Evolutionary conservation across 2,113 vertebrate species (phyloP).

Genomic region (Brienomyrus brachyistius): DNA sequence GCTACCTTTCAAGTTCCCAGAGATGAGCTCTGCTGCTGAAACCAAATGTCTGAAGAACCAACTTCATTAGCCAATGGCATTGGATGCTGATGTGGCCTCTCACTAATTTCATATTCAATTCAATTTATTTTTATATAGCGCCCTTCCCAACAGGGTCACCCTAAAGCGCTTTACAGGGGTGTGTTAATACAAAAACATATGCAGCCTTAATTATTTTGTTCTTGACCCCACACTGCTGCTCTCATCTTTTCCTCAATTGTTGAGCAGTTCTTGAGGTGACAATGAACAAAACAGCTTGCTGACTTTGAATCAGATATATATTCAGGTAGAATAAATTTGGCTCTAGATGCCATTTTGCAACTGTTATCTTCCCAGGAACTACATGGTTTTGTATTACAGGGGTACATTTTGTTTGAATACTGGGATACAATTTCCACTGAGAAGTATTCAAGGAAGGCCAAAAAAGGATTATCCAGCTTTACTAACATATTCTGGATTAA

Average conservation of each 20-base stretch:
- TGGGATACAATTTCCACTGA: too few species aligned
- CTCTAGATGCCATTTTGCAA: not conserved
- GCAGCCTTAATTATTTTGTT: not conserved
- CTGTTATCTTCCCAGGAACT: too few species aligned
- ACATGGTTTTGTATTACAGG: too few species aligned
- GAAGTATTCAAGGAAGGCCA: too few species aligned
- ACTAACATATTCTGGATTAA: too few species aligned
- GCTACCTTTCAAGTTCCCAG: not conserved
- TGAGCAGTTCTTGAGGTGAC: not conserved
- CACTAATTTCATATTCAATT: not conserved
- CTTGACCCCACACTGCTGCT: not conserved
- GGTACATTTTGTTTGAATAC: too few species aligned
- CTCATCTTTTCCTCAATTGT: not conserved
- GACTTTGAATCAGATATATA: too few species aligned
- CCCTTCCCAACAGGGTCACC: not conserved
- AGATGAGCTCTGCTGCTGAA: not conserved
- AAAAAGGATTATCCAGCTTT: too few species aligned
- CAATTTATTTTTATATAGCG: not conserved
- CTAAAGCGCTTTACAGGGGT: not conserved
- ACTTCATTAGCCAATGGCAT: not conserved
- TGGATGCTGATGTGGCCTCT: not conserved
- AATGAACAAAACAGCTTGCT: not conserved
- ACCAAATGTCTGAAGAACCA: not conserved
- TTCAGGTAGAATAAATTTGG: not conserved
- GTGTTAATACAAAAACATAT: not conserved